Evolutionary conservation across 2,888 invertebrate genomes (phyloP), one percentile per base, ranked within the genome.

Genomic region (Aethes cnicana): DNA sequence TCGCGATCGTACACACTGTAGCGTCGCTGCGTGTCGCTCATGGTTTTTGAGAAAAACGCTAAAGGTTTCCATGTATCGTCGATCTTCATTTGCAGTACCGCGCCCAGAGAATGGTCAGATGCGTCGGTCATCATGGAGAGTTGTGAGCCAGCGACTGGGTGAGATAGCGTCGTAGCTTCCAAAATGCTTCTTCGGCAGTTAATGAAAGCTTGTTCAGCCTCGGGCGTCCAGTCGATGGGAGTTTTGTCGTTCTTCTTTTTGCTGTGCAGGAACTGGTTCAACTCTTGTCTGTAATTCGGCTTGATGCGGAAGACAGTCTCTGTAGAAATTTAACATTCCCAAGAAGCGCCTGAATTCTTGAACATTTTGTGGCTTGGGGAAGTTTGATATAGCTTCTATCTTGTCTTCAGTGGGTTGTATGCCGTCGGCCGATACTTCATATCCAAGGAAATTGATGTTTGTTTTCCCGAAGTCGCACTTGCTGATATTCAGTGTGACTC

Each of bases 391-490:
- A 1, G 52, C 53, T 33, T 57, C 2, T 1, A 23, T 16, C 7
- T 30, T 18, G 0, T 58, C 57, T 44, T 30, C 18, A 0, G 11
- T 18, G 0, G 58, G 57, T 36, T 28, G 53, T 2, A 55, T 58
- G 14, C 56, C 57, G 2, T 17, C 28, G 0, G 4, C 5, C 2
- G 58, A 49, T 17, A 60, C 55, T 43, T 56, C 47, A 20, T 58
- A 60, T 6, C 60, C 56, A 1, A 58, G 32, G 18, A 54, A 58
- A 11, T 54, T 33, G 2, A 58, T 18, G 0, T 32, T 35, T 2
- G 20, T 2, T 16, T 47, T 46, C 2, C 54, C 56, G 9, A 60
- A 60, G 16, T 42, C 47, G 33, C 60, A 58, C 30, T 60, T 60
- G 0, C 52, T 46, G 2, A 55, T 21, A 20, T 58, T 60, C 3